Evolutionary conservation across 2,797 vertebrate genomes (phyloP).

Genomic region (Hipposideros larvatus): DNA sequence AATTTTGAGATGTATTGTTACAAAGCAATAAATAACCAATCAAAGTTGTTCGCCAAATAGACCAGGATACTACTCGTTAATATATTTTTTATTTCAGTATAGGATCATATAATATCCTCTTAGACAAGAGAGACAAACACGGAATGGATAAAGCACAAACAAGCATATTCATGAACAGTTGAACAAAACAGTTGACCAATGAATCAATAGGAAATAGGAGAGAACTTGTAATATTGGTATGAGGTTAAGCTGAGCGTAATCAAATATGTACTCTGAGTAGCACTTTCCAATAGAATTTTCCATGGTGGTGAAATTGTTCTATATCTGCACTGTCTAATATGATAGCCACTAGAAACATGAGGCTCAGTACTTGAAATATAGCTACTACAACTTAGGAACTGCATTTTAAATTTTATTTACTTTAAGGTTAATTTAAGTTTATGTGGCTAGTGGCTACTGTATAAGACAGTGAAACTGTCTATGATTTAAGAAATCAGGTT

Average conservation of each 20-base stretch:
- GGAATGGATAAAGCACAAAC: neutral
- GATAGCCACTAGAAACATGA: neutral
- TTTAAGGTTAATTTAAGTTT: slow-evolving; percentile 34
- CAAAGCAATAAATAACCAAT: neutral
- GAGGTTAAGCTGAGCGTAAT: slow-evolving; percentile 8
- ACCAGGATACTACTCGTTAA: neutral
- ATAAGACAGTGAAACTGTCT: neutral
- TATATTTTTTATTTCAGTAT: slow-evolving; percentile 50
- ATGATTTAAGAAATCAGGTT: slow-evolving; percentile 41
- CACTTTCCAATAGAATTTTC: neutral
- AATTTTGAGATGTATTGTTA: neutral
- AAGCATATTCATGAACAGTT: neutral
- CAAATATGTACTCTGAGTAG: neutral
- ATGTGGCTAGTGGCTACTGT: neutral
- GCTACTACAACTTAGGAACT: neutral
- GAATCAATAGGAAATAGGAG: slow-evolving; percentile 44
- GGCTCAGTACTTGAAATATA: neutral
- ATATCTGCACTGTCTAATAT: neutral
- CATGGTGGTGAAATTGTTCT: slow-evolving; percentile 3
- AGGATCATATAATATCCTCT: neutral
- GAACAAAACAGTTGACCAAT: slow-evolving; percentile 15
- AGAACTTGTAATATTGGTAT: neutral
- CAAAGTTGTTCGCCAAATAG: slow-evolving; percentile 9
- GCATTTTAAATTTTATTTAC: slow-evolving; percentile 50
- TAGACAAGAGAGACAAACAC: neutral